Base-by-base conservation (phyloP, 2,888 invertebrate species). In the Tridacna gigas region DNA sequence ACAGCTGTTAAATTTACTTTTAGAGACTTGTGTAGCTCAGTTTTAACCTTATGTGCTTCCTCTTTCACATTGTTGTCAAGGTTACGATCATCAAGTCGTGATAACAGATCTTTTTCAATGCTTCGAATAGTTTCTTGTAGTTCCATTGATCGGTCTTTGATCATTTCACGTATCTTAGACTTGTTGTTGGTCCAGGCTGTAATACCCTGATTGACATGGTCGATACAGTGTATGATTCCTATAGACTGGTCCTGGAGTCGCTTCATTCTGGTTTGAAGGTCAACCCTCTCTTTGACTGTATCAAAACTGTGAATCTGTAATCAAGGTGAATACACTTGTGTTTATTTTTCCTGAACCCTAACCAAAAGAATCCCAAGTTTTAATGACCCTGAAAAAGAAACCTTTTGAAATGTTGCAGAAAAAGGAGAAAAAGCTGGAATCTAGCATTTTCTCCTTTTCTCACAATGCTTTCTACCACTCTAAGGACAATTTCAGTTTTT, bases 51-150 rank as follows among this genome's bases (percentile, higher is more conserved):
- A 51, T 76, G 76, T 0, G 85, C 79, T 51, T 84, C 84, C 60
- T 86, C 71, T 45, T 80, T 79, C 45, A 85, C 61, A 18, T 81
- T 75, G 3, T 18, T 76, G 13, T 88, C 83, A 13, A 67, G 67
- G n/a, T 83, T 75, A 61, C 67, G 74, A 66, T 86, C 84, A 51
- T 92, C 91, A 12, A 91, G 82, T 20, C 89, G 82, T 0, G 88
- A 67, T 0, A 91, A 66, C n/a, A 92, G 84, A 75, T 87, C 83
- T 74, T 89, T 81, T 77, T 92, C 92, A 61, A 88, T 85, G 4
- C 83, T 78, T 73, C 88, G 85, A 20, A 92, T 85, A 61, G 83
- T 80, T 63, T 89, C 87, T 76, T 91, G 91, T 12, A 92, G 86
- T 71, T 88, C 86, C 11, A 84, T 66, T 11, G 91, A 90, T 51